Evolutionary conservation across 64 coral and sea anemone species (phyloP).

Genomic region (Pocillopora damicornis): DNA sequence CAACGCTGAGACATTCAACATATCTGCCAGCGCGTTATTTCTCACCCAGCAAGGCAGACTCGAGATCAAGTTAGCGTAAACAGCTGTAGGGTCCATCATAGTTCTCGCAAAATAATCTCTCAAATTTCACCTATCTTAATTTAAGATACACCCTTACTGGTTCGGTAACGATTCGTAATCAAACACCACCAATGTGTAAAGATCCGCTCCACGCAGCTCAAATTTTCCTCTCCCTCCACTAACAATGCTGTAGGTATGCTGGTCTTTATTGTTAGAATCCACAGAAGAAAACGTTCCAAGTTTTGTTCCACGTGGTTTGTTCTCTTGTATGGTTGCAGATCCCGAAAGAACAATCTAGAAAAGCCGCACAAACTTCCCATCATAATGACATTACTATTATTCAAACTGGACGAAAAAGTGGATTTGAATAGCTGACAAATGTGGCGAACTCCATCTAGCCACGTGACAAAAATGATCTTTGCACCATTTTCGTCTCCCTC

Average conservation of each 20-base stretch:
- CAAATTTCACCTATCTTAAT: not conserved
- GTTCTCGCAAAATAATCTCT: not conserved
- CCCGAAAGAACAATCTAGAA: slow-evolving; percentile 76
- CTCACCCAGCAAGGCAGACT: no score
- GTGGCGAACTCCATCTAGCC: no score
- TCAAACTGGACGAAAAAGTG: no score
- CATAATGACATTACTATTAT: not conserved
- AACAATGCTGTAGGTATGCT: slow-evolving; percentile 69
- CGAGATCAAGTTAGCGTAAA: no score
- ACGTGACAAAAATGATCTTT: no score
- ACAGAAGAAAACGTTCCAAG: slow-evolving; percentile 60
- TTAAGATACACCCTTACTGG: slow-evolving; percentile 22
- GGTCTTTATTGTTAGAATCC: slow-evolving; percentile 79
- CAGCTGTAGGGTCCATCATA: no score
- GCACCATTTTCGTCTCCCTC: no score
- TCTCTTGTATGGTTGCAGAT: slow-evolving; percentile 63
- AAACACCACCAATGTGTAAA: slow-evolving; percentile 56
- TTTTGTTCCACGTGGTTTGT: slow-evolving; percentile 59
- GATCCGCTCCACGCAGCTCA: slow-evolving; percentile 54
- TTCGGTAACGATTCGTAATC: slow-evolving; percentile 78
- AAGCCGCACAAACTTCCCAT: not conserved
- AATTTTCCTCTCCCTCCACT: slow-evolving; percentile 66
- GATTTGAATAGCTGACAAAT: no score
- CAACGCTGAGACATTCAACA: no score
- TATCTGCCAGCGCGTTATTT: no score